Base-by-base conservation (phyloP, 2,888 invertebrate genomes). In the Nomada flava region DNA sequence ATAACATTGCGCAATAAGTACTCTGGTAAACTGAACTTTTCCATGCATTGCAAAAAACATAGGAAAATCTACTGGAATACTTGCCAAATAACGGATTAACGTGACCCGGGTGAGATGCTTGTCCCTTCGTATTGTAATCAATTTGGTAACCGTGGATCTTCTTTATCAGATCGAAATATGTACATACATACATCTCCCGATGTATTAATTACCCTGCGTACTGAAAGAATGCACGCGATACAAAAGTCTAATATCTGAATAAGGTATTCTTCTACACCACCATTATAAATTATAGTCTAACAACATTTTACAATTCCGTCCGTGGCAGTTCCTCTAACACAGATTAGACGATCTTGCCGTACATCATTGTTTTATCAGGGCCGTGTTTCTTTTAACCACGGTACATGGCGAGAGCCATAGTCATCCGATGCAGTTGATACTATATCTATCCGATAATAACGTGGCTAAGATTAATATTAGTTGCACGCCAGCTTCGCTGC, bases 351-450 rank as follows among this genome's bases (percentile, higher is more conserved):
- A 42, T 15, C 11, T 36, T 13, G 7, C 0, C 0, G n/a, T 72
- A 65, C 29, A 55, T 70, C 15, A 62, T 11, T 15, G 67, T 76
- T 62, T 74, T 74, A 80, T 80, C 76, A 63, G 55, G 29, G 26
- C 26, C 20, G 55, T 18, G 64, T 47, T 74, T 70, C 53, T 69
- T 42, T 15, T 29, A 44, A 23, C 9, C 29, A 29, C 5, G 13
- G 42, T 60, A 57, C 50, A 62, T 13, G 60, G 60, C 10, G 64
- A 64, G 76, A 80, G 76, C 57, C 15, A 57, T 52, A 52, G 52
- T 63, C 60, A 65, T 65, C 60, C 50, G 75, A 75, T 75, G 64
- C 60, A 42, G 47, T 29, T 53, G 62, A 80, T 76, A 80, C n/a
- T 57, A 10, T 42, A 44, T 2, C 23, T n/a, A 7, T 23, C n/a